Conservation (phyloP, 2,113 vertebrate genomes). For the Columbina picui region DNA sequence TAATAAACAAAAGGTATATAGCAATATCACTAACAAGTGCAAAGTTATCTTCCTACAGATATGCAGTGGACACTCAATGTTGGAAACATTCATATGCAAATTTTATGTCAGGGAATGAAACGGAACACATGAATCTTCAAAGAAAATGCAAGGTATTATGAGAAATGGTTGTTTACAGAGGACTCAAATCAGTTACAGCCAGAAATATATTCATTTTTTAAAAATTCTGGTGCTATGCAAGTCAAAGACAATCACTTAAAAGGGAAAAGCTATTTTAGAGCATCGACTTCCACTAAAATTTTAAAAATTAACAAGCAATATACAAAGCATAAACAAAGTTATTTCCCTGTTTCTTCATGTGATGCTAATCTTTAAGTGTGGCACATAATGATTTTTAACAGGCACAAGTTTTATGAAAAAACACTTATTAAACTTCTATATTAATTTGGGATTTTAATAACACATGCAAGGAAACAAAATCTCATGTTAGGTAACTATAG, state of each 20-base stretch:
- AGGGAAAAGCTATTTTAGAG: background rate
- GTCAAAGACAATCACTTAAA: background rate
- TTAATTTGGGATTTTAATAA: background rate
- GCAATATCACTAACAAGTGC: background rate
- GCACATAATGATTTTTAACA: background rate
- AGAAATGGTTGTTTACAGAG: background rate
- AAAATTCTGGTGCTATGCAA: background rate
- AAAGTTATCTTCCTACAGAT: background rate
- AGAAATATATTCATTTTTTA: background rate
- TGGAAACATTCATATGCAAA: background rate
- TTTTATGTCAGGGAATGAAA: background rate
- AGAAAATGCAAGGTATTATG: background rate
- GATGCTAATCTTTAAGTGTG: background rate
- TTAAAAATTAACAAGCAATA: background rate
- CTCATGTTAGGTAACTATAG: background rate
- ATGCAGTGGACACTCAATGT: background rate
- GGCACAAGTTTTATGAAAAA: background rate
- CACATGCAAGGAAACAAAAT: background rate
- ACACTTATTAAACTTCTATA: background rate
- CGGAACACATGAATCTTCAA: background rate
- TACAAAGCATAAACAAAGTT: background rate
- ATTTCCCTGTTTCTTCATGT: background rate
- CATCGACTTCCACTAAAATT: background rate
- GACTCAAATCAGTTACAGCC: background rate
- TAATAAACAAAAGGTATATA: background rate